Conservation (phyloP, 1,140 invertebrate genomes). For the Uloborus diversus region DNA sequence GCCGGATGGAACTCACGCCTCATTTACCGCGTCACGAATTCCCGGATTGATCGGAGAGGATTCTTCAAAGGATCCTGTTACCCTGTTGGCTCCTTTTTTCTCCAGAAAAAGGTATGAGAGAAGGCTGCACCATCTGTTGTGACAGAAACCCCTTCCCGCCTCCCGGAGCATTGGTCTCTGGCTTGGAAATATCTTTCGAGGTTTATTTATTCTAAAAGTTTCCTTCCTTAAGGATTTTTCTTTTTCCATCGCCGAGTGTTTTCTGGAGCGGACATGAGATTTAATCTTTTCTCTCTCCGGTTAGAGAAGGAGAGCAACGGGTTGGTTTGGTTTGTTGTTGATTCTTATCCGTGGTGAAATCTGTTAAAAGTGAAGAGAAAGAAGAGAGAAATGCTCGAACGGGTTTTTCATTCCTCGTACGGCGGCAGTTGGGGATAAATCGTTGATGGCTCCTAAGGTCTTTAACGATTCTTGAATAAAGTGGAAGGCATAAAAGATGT, state of each 20-base stretch:
- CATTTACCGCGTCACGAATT: constrained; percentile 46
- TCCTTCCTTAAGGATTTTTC: neutral
- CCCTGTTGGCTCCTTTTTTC: neutral
- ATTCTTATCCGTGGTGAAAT: no score
- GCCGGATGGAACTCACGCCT: constrained; percentile 25
- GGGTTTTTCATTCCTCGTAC: no score
- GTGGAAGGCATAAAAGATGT: no score
- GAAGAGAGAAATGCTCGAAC: no score
- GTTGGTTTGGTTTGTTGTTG: no score
- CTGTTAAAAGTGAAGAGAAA: no score
- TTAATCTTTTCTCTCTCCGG: constrained; percentile 15
- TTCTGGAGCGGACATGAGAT: constrained; percentile 12
- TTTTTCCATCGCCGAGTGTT: neutral
- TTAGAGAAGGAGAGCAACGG: no score
- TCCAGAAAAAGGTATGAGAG: constrained; percentile 8
- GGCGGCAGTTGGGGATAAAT: no score
- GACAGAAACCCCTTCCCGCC: constrained; percentile 31
- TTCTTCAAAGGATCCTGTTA: constrained; percentile 25
- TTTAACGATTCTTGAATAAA: no score
- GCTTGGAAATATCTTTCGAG: constrained; percentile 32
- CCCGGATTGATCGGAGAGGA: constrained; percentile 47
- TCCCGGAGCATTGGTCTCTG: constrained; percentile 32
- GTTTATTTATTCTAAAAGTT: constrained; percentile 47
- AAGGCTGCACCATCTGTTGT: constrained; percentile 39
- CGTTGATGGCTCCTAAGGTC: no score